Conservation (phyloP, 1,140 invertebrate species). For the Drosophila equinoxialis region DNA sequence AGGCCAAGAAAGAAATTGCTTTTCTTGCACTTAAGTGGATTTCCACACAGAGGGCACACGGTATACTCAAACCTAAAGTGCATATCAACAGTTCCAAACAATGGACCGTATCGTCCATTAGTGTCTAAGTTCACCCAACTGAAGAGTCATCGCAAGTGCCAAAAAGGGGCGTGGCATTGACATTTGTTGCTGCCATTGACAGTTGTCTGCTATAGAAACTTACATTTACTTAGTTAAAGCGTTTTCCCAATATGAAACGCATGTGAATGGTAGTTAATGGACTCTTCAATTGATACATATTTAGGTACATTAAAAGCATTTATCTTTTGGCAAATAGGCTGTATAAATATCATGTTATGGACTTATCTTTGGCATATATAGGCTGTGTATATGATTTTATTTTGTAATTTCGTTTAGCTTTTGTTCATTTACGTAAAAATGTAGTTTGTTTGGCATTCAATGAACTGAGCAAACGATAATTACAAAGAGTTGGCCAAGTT, state of each 20-base stretch:
- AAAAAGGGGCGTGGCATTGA: constrained; percentile 13
- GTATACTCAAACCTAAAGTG: background rate
- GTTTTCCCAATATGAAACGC: too few species aligned
- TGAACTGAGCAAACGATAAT: constrained; percentile 29
- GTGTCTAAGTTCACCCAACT: constrained; percentile 1
- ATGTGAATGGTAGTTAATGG: too few species aligned
- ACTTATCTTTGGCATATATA: too few species aligned
- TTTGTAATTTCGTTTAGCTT: constrained; percentile 6
- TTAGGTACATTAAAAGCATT: too few species aligned
- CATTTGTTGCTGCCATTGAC: constrained; percentile 15
- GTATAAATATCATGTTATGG: too few species aligned
- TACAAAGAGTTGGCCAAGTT: constrained; percentile 40
- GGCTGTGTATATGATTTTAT: background rate
- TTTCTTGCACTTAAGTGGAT: constrained; percentile 19
- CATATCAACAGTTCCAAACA: constrained; percentile 21
- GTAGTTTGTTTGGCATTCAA: constrained; percentile 41
- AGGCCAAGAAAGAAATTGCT: constrained; percentile 11
- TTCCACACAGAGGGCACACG: background rate
- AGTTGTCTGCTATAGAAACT: background rate
- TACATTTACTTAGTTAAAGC: background rate
- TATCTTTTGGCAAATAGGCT: too few species aligned
- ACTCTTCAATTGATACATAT: too few species aligned
- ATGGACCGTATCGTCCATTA: background rate
- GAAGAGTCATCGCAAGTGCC: constrained; percentile 8
- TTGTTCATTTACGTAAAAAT: constrained; percentile 28